Evolutionary conservation across 1,140 invertebrate species (phyloP), one percentile per base, ranked within the genome.

Genomic region (Cyphomyrmex costatus): DNA sequence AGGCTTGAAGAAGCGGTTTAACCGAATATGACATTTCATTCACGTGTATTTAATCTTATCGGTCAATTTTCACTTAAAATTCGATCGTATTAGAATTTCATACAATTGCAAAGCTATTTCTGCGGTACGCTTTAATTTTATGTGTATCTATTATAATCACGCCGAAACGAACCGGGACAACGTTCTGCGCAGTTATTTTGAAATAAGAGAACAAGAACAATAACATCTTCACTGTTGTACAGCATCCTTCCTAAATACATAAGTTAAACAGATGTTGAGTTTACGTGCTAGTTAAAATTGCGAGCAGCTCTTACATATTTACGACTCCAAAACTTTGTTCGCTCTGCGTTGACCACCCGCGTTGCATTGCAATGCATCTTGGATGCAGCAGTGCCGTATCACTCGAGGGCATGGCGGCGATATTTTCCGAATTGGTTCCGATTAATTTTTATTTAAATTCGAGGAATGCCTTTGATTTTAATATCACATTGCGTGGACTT

Each of bases 341-440:
- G 6, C 24, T 65, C 27, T 77, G 46, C 51, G 36, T 83, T 86
- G 84, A 86, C 87, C 70, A 70, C 56, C 63, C 76, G 70, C 70
- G 76, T 79, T n/a, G 56, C 76, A 14, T 51, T 84, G 77, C 71
- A 65, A 80, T 89, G 88, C 85, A 74, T 71, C 65, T 83, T 51
- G 68, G 24, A 58, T 53, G 51, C 24, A 60, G 16, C 87, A 89
- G 88, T 77, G 65, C 78, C 71, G 87, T 89, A 53, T 30, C 56
- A 24, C 8, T 63, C 19, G 27, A 10, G 12, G 8, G 30, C 42
- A 61, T 56, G 27, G 51, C 21, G 58, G 10, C 16, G 36, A 74
- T 49, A 49, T 46, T 74, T 49, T 83, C 24, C 4, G 53, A 53
- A 66, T 70, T 79, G 33, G 16, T 36, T 19, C 30, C 2, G 60